Evolutionary conservation across 2,888 invertebrate species (phyloP).

Genomic region (Lycaena phlaeas): DNA sequence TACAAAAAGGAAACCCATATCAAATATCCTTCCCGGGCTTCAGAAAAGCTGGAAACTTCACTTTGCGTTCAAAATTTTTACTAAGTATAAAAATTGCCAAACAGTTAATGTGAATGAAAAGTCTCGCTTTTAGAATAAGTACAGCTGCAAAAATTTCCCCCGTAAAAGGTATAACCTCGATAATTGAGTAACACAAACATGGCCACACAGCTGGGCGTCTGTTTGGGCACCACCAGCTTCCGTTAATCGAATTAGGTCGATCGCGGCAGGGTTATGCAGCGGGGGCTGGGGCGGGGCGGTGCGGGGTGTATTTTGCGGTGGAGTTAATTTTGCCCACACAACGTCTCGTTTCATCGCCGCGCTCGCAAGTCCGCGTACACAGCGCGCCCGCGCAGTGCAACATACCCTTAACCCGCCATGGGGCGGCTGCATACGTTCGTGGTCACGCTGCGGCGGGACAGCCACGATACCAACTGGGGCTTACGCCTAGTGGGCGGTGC

Average conservation of each 20-base stretch:
- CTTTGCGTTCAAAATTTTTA: too few species aligned
- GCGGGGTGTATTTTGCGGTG: conserved; percentile 44
- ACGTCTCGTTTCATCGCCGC: conserved; percentile 58
- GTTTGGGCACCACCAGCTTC: conserved; percentile 36
- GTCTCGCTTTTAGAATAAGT: too few species aligned
- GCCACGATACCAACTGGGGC: conserved; percentile 85
- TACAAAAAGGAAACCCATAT: too few species aligned
- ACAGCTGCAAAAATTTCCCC: too few species aligned
- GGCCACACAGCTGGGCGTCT: conserved; percentile 27
- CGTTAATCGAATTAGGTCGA: conserved; percentile 59
- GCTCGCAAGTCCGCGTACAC: conserved; percentile 42
- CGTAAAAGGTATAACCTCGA: too few species aligned
- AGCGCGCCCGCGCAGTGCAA: conserved; percentile 42
- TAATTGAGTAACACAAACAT: conserved; percentile 7
- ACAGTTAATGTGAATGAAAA: too few species aligned
- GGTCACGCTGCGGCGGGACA: conserved; percentile 81
- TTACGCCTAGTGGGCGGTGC: conserved; percentile 89
- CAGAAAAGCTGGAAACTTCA: too few species aligned
- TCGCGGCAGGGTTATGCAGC: conserved; percentile 53
- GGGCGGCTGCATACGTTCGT: conserved; percentile 84
- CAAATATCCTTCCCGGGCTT: too few species aligned
- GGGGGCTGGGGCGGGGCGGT: conserved; percentile 37
- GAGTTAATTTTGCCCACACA: conserved; percentile 57
- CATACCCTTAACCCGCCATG: conserved; percentile 54
- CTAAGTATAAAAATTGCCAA: too few species aligned